phyloP scores from a whole-genome alignment of 2,888 invertebrate species.

The Eilema sororculum region DNA sequence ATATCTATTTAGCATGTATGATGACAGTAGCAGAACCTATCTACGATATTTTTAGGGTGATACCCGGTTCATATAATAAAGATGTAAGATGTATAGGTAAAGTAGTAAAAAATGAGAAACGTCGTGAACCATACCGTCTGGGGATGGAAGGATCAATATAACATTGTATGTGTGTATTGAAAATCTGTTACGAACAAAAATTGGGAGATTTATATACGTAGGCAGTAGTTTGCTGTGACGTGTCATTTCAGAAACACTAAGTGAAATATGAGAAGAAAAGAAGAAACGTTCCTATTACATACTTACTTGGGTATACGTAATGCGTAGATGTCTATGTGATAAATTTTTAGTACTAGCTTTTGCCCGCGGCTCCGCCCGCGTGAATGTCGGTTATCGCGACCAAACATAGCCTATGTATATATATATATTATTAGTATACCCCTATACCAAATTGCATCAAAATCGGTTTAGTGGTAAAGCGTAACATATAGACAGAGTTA shows the following conservation, averaged over 20 bases:
- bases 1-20: not conserved
- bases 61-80: constrained; percentile 31
- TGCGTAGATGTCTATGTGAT: too few relatives aligned
- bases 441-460: too few relatives aligned
- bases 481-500: too few relatives aligned
- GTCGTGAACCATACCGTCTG: constrained; percentile 23
- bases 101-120: constrained; percentile 17
- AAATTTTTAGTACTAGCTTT: too few relatives aligned
- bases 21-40: not conserved
- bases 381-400: too few relatives aligned
- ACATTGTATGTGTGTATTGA: constrained; percentile 15
- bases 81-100: constrained; percentile 15
- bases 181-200: constrained; percentile 19
- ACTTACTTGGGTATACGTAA: too few relatives aligned
- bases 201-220: constrained; percentile 13
- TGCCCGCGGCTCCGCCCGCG: too few relatives aligned
- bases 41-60: constrained; percentile 39
- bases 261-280: not conserved
- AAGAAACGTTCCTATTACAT: too few relatives aligned
- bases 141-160: not conserved
- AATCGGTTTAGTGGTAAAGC: too few relatives aligned
- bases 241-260: not conserved
- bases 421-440: too few relatives aligned
- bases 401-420: too few relatives aligned
- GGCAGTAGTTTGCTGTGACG: not conserved